phyloP scores from a whole-genome alignment of 2,888 invertebrate species.

The Drosophila algonquin region DNA sequence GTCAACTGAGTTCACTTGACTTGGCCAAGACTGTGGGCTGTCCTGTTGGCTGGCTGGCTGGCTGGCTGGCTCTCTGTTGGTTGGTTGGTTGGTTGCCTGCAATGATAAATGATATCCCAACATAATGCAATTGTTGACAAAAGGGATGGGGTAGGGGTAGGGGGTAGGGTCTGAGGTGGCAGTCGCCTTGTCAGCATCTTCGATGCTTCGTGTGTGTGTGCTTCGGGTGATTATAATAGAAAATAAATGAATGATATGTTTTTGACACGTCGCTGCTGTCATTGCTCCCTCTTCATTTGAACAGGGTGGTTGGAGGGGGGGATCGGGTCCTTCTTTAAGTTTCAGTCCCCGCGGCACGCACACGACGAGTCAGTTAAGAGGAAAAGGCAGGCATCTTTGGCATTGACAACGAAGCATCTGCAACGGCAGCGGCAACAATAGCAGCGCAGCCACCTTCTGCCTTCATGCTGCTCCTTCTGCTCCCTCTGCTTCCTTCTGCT shows the following conservation, averaged over 20 bases:
- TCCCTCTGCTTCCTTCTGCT: background rate
- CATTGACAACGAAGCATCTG: constrained; percentile 63
- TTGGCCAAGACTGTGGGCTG: constrained; percentile 35
- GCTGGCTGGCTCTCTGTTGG: constrained; percentile 52
- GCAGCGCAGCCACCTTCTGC: constrained; percentile 3
- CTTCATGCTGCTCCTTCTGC: background rate
- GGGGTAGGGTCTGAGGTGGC: constrained; percentile 4
- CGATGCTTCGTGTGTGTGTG: constrained; percentile 20
- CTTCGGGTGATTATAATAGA: constrained; percentile 67
- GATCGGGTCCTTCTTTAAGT: constrained; percentile 61
- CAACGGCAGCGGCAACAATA: constrained; percentile 32
- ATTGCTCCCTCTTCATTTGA: constrained; percentile 66
- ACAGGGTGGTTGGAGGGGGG: constrained; percentile 16
- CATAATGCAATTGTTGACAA: constrained; percentile 57
- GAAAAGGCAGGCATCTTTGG: constrained; percentile 65
- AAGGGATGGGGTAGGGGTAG: too few relatives aligned
- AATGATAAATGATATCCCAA: constrained; percentile 75
- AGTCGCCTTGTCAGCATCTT: constrained; percentile 39
- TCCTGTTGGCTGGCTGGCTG: constrained; percentile 46
- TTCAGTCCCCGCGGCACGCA: constrained; percentile 34
- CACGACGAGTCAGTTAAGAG: constrained; percentile 54
- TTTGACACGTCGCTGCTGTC: constrained; percentile 75
- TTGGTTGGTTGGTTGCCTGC: constrained; percentile 46
- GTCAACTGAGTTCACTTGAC: constrained; percentile 75
- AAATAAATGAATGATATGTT: constrained; percentile 80